Evolutionary conservation across 1,140 invertebrate genomes (phyloP).

Genomic region (Holotrichia oblita): DNA sequence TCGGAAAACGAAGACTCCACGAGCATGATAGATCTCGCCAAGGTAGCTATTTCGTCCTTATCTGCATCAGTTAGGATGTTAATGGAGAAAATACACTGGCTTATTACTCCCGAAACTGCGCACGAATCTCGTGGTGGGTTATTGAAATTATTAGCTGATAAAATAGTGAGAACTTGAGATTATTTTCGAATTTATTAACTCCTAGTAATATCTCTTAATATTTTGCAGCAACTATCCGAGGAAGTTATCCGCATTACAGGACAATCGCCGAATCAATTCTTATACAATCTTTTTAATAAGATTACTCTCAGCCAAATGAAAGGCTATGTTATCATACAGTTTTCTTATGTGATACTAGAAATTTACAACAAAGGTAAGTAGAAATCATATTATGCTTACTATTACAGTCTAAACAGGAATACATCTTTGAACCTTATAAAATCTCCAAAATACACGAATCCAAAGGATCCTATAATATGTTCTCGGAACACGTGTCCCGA

Average conservation of each 20-base stretch:
- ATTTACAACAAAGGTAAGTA: constrained; percentile 74
- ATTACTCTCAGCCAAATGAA: constrained; percentile 81
- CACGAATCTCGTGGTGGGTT: neutral
- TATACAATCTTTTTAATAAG: constrained; percentile 81
- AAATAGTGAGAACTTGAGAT: neutral
- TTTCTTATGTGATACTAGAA: constrained; percentile 80
- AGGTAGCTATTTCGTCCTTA: neutral
- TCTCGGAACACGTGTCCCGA: too few relatives aligned
- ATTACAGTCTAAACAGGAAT: too few relatives aligned
- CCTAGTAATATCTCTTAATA: neutral
- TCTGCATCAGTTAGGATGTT: neutral
- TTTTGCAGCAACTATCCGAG: neutral
- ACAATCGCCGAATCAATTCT: constrained; percentile 79
- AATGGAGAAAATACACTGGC: neutral
- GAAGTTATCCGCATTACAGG: neutral
- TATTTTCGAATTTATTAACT: too few relatives aligned
- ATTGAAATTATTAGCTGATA: neutral
- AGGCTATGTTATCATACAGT: constrained; percentile 85
- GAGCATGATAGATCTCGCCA: neutral
- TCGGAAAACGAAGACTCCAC: neutral
- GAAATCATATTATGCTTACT: too few relatives aligned
- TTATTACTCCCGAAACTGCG: neutral
- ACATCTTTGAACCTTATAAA: too few relatives aligned
- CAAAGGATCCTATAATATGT: constrained; percentile 41
- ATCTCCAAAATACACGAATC: neutral